Percentiles rank a stretch among this genome's conserved stretches.
These are phyloP conservation scores for Eristalis intricaria DNA, from an alignment of 2,888 invertebrate species.

Conservation along the genomic window DNA sequence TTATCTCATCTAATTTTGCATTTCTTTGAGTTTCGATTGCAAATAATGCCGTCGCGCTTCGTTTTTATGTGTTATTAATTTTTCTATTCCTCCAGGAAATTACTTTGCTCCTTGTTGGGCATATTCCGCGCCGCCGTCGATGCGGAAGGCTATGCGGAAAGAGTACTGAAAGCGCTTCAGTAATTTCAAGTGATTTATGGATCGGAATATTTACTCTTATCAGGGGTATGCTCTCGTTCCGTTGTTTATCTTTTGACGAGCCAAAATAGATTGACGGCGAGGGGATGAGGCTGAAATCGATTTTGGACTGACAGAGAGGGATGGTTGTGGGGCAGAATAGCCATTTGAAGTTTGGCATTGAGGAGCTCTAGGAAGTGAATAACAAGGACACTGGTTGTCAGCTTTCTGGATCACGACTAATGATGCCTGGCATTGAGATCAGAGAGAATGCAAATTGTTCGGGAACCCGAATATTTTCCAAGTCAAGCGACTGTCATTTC, in stretches of 20 bases:
- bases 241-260: conserved; percentile 19
- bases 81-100: conserved; percentile 33
- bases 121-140: not conserved
- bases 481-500: too few species aligned
- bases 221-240: not conserved
- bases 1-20: conserved; percentile 44
- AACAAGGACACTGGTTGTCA: not conserved
- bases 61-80: conserved; percentile 59
- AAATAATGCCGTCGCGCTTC: conserved; percentile 25
- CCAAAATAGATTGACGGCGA: not conserved
- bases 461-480: too few species aligned
- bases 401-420: not conserved
- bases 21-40: conserved; percentile 38
- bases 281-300: not conserved
- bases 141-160: not conserved
- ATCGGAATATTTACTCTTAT: conserved; percentile 8
- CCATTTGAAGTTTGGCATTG: not conserved
- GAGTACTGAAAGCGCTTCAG: conserved; percentile 3
- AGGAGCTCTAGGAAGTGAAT: too few species aligned
- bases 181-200: conserved; percentile 52
- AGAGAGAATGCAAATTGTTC: not conserved
- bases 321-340: not conserved
- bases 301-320: not conserved
- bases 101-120: conserved; percentile 4
- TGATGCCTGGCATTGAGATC: not conserved